Base-by-base conservation (phyloP, 2,797 vertebrate species). In the Molossus molossus region DNA sequence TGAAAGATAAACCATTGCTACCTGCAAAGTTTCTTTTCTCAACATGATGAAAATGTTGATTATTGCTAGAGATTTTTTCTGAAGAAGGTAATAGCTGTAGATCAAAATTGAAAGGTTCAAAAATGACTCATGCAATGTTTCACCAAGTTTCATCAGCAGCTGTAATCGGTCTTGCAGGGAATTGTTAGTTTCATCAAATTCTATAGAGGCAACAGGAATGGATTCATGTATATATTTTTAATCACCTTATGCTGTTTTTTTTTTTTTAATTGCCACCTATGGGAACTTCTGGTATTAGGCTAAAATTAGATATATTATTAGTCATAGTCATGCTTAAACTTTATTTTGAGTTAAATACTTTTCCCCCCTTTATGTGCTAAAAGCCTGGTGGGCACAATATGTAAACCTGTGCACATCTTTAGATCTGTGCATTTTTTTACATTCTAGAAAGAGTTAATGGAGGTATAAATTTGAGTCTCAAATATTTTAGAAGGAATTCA, bases 291-390 rank as follows among this genome's bases (percentile, higher is more conserved):
- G 33, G 9, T 80, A 53, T 94, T 96, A 95, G 70, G 69, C 91
- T 94, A 97, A 94, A 97, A 95, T 92, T 97, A 97, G 95, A 96
- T 92, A 76, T 72, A 27, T 94, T 80, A 96, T 97, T 97, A 97
- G 33, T 58, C 15, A 64, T 73, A 50, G 67, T 72, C 1, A 33
- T 33, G 86, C 40, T 80, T 81, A 75, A 84, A 65, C 45, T 91
- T 87, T 90, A 50, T 76, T 87, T 89, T 77, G 27, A 86, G 9
- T 92, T 90, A 77, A 95, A 92, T 60, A 27, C 17, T 13, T 33
- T 23, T 11, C 10, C 33, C 33, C 33, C 23, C 58, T 10, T 21
- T 62, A 23, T 79, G 29, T 77, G 5, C 65, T 83, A 57, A 69
- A 87, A 79, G 1, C 15, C 8, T 57, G 60, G 14, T 27, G 79